Base-by-base conservation (phyloP, 2,113 vertebrate species). In the Epinephelus lanceolatus region DNA sequence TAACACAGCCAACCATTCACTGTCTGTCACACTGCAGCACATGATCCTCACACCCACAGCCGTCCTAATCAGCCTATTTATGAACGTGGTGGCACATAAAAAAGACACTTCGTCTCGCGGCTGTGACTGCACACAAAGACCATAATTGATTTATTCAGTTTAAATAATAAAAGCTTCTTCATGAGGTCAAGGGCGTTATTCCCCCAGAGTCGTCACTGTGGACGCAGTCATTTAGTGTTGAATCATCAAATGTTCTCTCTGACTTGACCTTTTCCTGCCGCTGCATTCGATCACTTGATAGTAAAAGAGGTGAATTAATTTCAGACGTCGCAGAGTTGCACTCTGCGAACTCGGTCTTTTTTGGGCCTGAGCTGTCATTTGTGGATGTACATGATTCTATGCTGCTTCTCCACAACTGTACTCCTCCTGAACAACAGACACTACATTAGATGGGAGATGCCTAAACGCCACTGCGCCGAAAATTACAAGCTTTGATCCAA, bases 1-100 rank as follows among this genome's bases (percentile, higher is more conserved):
- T 80, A 91, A 94, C 93, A 95, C 89, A 93, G 90, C 83, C 80
- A 19, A 17, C 79, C 92, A 91, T 94, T 95, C 94, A 92, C 78
- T 83, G 89, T 80, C 88, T 30, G 84, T 90, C 91, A 91, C 92
- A 90, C 86, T 87, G 88, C 69, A 86, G 91, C 91, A 91, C 92
- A 93, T 94, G 92, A 93, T 82, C 73, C 90, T 90, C 87, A 86
- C 78, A 71, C 89, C 75, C 88, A 71, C 78, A 49, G 78, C 81
- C 15, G 15, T 80, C 83, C 86, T 80, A 86, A 92, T 89, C 79
- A 85, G 84, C 78, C 85, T 78, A 78, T 87, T 89, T 89, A 86
- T 76, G 78, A 91, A 85, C 15, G 66, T 68, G 81, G 79, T 69
- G 56, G 72, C 81, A 42, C 33, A 86, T 71, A 65, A 91, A 92